Evolutionary conservation across 2,113 vertebrate species (phyloP).

Genomic region (Calidris pugnax): DNA sequence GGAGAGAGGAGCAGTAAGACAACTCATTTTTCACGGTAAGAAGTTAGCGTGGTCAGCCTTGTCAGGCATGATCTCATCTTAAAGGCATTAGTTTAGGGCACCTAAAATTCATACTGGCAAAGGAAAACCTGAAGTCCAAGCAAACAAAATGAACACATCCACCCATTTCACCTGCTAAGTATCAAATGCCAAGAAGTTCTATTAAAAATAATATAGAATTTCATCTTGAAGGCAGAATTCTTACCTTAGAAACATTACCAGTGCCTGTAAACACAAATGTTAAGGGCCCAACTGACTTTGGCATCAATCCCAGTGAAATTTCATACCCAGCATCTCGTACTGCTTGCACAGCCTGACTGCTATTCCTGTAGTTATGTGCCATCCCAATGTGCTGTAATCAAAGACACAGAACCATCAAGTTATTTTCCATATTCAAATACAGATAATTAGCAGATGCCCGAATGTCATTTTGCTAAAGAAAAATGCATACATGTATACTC

Average conservation of each 20-base stretch:
- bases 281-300: slow-evolving; percentile 92
- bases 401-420: not conserved
- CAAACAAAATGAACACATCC: not conserved
- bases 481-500: not conserved
- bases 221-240: not conserved
- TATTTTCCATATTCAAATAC: not conserved
- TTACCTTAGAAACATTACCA: slow-evolving; percentile 97
- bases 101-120: not conserved
- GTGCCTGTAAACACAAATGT: slow-evolving; percentile 98
- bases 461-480: not conserved
- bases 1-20: not conserved
- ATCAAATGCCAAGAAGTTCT: not conserved
- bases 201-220: not conserved
- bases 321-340: slow-evolving; percentile 98
- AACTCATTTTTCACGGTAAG: not conserved
- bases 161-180: not conserved
- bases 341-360: slow-evolving; percentile 95
- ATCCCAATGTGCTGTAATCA: slow-evolving; percentile 93
- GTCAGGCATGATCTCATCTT: not conserved
- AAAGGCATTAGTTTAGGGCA: not conserved
- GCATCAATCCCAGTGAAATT: slow-evolving; percentile 96
- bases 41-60: not conserved
- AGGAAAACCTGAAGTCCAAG: not conserved
- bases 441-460: not conserved
- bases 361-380: slow-evolving; percentile 98